Evolutionary conservation across 2,797 vertebrate species (phyloP).

Genomic region (Gobionotothen gibberifrons): DNA sequence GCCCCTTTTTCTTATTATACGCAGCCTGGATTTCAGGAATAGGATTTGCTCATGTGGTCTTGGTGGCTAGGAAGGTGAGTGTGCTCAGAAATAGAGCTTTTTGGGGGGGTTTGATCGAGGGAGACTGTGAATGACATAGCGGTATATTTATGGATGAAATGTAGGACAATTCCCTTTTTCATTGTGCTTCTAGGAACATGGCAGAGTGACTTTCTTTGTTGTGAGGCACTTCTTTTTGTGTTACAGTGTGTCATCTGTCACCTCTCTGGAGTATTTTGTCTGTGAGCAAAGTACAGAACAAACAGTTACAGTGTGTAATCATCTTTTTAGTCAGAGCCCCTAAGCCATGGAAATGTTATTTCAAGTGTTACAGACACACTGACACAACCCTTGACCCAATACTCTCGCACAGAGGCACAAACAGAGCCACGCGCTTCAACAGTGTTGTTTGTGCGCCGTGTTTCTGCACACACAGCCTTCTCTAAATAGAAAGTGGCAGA

Average conservation of each 20-base stretch:
- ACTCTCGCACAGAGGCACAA: slow-evolving; percentile 36
- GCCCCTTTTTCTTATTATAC: slow-evolving; percentile 75
- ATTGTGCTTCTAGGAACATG: slow-evolving; percentile 71
- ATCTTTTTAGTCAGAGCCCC: background rate
- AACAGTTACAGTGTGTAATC: slow-evolving; percentile 11
- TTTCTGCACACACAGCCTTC: slow-evolving; percentile 38
- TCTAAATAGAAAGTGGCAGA: slow-evolving; percentile 53
- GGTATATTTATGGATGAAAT: slow-evolving; percentile 65
- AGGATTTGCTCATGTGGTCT: slow-evolving; percentile 73
- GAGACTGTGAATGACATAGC: slow-evolving; percentile 54
- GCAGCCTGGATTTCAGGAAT: slow-evolving; percentile 81
- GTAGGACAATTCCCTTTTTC: slow-evolving; percentile 71
- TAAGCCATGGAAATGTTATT: slow-evolving; percentile 29
- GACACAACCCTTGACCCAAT: slow-evolving; percentile 51
- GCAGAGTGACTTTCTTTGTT: slow-evolving; percentile 31
- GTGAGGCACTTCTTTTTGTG: background rate
- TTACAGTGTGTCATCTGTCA: background rate
- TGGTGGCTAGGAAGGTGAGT: slow-evolving; percentile 72
- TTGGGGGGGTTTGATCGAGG: slow-evolving; percentile 61
- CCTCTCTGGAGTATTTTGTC: slow-evolving; percentile 21
- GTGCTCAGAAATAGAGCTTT: slow-evolving; percentile 66
- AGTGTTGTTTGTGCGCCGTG: slow-evolving; percentile 43
- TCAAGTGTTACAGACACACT: slow-evolving; percentile 25
- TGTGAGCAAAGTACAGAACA: slow-evolving; percentile 2
- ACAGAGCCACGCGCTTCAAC: slow-evolving; percentile 30